These are phyloP conservation scores for Brachirus orientalis DNA, from an alignment of 2,113 vertebrate species.

Conservation along the genomic window DNA sequence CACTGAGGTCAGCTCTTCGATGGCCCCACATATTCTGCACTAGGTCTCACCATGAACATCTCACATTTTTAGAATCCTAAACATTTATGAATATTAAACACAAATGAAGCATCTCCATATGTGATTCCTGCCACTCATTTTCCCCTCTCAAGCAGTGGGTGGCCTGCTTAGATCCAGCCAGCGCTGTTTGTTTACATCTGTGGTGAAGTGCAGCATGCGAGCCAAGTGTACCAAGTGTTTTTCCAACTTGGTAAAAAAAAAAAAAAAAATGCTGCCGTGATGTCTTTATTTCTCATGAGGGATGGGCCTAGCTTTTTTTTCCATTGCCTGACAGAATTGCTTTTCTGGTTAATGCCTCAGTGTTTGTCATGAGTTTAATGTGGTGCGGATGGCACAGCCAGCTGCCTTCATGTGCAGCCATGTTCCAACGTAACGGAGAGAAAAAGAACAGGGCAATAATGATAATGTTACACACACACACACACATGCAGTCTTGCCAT, in stretches of 20 bases:
- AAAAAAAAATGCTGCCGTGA: slow-evolving; percentile 12
- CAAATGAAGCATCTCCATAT: too few species aligned
- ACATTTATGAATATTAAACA: too few species aligned
- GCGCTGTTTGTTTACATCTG: slow-evolving; percentile 60
- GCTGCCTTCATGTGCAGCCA: slow-evolving; percentile 53
- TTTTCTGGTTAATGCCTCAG: slow-evolving; percentile 31
- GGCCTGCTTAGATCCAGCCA: slow-evolving; percentile 29
- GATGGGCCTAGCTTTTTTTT: slow-evolving; percentile 28
- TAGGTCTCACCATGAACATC: too few species aligned
- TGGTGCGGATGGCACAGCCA: slow-evolving; percentile 23
- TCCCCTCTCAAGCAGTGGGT: slow-evolving; percentile 30
- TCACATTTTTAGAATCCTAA: too few species aligned
- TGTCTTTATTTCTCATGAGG: slow-evolving; percentile 33
- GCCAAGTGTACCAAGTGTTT: slow-evolving; percentile 30
- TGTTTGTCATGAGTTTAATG: slow-evolving; percentile 51
- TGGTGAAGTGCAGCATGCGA: slow-evolving; percentile 32
- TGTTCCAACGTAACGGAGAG: slow-evolving; percentile 17
- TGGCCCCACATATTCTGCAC: too few species aligned
- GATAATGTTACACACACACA: slow-evolving; percentile 21
- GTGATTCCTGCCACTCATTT: slow-evolving; percentile 20
- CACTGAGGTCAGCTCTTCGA: too few species aligned
- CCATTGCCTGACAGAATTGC: slow-evolving; percentile 28
- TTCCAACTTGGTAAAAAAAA: slow-evolving; percentile 23
- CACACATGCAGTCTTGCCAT: slow-evolving; percentile 1
- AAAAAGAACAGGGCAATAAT: slow-evolving; percentile 16